Conservation (phyloP, 2,888 invertebrate species). For the Coenonympha glycerion region DNA sequence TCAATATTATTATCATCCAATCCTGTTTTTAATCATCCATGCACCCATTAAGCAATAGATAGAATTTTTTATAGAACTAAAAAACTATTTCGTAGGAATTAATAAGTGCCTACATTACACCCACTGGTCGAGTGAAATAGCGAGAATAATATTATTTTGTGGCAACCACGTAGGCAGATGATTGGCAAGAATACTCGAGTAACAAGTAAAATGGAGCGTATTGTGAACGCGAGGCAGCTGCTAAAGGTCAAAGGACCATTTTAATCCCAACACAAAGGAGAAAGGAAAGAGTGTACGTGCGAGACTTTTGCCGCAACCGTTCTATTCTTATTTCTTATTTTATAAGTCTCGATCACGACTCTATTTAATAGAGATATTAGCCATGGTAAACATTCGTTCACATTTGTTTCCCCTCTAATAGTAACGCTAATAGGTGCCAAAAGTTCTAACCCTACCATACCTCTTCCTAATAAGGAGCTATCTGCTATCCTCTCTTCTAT, state of each 20-base stretch:
- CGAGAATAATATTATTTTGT: neutral
- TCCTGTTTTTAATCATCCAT: too few relatives aligned
- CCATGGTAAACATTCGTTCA: too few relatives aligned
- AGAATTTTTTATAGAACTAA: too few relatives aligned
- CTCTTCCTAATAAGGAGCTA: too few relatives aligned
- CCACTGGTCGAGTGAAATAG: neutral
- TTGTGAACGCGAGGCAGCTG: neutral
- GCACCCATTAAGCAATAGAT: too few relatives aligned
- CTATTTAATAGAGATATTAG: neutral
- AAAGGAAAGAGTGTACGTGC: neutral
- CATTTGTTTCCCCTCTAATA: too few relatives aligned
- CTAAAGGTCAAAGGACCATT: constrained; percentile 2
- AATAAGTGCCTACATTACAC: too few relatives aligned
- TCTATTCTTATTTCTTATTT: neutral
- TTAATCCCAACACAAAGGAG: constrained; percentile 4
- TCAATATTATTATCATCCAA: too few relatives aligned
- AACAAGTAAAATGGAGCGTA: neutral
- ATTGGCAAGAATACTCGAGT: neutral
- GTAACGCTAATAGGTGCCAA: too few relatives aligned
- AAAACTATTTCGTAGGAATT: too few relatives aligned
- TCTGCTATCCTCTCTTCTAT: too few relatives aligned
- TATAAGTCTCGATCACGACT: neutral
- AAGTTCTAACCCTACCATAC: too few relatives aligned
- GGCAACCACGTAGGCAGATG: neutral
- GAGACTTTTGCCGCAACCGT: neutral